Evolutionary conservation across 1,140 invertebrate genomes (phyloP).

Genomic region (Drosophila ambigua): DNA sequence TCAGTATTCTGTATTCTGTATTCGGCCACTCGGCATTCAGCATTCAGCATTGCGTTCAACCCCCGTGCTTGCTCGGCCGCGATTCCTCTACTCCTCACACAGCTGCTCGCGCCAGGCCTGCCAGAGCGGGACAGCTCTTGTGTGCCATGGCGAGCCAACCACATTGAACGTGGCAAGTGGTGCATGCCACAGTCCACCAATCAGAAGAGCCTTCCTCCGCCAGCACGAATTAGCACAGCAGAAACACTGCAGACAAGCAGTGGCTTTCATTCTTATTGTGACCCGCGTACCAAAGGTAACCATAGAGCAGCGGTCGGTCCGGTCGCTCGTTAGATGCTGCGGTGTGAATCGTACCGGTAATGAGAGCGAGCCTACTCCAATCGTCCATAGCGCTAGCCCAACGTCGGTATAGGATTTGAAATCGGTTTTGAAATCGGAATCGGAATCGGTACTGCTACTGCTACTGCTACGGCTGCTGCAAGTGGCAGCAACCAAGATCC

Average conservation of each 20-base stretch:
- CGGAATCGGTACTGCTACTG: neutral
- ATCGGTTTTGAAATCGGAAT: neutral
- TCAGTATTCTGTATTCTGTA: too few relatives aligned
- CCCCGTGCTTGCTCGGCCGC: too few relatives aligned
- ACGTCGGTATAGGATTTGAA: too few relatives aligned
- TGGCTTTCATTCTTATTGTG: slow-evolving; percentile 36
- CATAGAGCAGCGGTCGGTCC: neutral
- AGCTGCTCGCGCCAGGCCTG: too few relatives aligned
- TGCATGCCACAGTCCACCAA: slow-evolving; percentile 34
- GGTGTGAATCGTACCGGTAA: slow-evolving; percentile 5
- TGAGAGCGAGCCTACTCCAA: too few relatives aligned
- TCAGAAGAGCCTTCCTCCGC: slow-evolving; percentile 26
- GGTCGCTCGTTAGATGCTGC: slow-evolving; percentile 8
- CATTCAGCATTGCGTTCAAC: too few relatives aligned
- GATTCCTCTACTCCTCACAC: too few relatives aligned
- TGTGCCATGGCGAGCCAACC: slow-evolving; percentile 39
- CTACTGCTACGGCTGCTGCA: too few relatives aligned
- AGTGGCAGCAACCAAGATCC: too few relatives aligned
- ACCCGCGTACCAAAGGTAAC: slow-evolving; percentile 30
- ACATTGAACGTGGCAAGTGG: slow-evolving; percentile 25
- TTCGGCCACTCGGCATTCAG: too few relatives aligned
- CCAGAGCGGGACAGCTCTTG: neutral
- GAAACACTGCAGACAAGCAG: slow-evolving; percentile 20
- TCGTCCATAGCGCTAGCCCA: too few relatives aligned
- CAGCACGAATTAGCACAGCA: slow-evolving; percentile 5